Percentiles rank a stretch among this genome's conserved stretches.
These are phyloP conservation scores for Lycocerus yunnanus DNA, from an alignment of 2,888 invertebrate genomes.

Conservation along the genomic window DNA sequence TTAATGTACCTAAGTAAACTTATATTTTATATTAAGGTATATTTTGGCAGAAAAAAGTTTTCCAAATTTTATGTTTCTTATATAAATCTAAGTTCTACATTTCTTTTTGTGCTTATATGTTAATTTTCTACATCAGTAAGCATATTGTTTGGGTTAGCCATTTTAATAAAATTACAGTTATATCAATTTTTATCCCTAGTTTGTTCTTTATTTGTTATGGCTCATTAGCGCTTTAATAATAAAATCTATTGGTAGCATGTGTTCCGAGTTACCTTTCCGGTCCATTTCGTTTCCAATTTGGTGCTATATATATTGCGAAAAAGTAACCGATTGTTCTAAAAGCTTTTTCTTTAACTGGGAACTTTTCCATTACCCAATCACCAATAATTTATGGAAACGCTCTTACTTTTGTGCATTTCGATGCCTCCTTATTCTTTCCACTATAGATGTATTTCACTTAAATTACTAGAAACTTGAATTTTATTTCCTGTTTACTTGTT, in stretches of 20 bases:
- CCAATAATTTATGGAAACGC: conserved; percentile 32
- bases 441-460: not conserved
- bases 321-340: conserved; percentile 32
- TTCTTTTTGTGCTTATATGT: not conserved
- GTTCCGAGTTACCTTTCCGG: conserved; percentile 30
- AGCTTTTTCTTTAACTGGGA: conserved; percentile 31
- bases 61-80: not conserved
- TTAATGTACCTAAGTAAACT: not conserved
- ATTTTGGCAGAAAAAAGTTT: not conserved
- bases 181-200: conserved; percentile 10
- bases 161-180: conserved; percentile 16
- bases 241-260: conserved; percentile 30
- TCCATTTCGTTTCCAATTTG: conserved; percentile 29
- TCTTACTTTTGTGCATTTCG: conserved; percentile 27
- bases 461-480: conserved; percentile 4
- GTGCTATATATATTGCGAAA: conserved; percentile 29
- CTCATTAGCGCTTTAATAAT: conserved; percentile 29
- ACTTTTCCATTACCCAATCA: conserved; percentile 33
- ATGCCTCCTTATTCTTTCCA: conserved; percentile 14
- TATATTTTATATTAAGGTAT: not conserved
- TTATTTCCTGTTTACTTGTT: conserved; percentile 3
- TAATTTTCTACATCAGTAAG: not conserved
- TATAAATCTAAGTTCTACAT: not conserved
- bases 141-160: not conserved
- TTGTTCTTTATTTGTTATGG: conserved; percentile 18